These are phyloP conservation scores for Epizoanthus illoricatus DNA, from an alignment of 92 coral and sea anemone genomes.

Conservation along the genomic window DNA sequence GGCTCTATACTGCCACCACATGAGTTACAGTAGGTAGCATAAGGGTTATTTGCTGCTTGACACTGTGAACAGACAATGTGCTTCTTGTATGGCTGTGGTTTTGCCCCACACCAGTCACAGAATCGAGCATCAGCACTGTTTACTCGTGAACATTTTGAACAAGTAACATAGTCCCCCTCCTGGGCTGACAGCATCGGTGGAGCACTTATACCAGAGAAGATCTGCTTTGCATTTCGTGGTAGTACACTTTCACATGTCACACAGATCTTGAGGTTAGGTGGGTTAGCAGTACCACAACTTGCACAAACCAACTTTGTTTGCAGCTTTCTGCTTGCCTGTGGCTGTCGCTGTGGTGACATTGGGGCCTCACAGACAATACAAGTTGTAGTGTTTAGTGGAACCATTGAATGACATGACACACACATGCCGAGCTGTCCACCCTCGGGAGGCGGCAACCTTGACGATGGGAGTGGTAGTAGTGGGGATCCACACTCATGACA, in stretches of 20 bases:
- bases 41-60: constrained; percentile 80
- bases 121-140: constrained; percentile 95
- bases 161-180: constrained; percentile 77
- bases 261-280: constrained; percentile 83
- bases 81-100: constrained; percentile 70
- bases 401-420: constrained; percentile 93
- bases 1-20: constrained; percentile 93
- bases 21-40: constrained; percentile 81
- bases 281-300: constrained; percentile 92
- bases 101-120: constrained; percentile 99
- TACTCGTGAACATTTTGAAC: constrained; percentile 92
- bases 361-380: constrained; percentile 95
- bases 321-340: constrained; percentile 82
- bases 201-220: constrained; percentile 76
- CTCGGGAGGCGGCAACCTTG: constrained; percentile 93
- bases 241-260: constrained; percentile 88
- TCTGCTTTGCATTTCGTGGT: constrained; percentile 87
- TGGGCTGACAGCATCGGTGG: constrained; percentile 91
- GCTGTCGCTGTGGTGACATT: constrained; percentile 91
- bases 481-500: constrained; percentile 97
- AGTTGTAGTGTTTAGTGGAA: constrained; percentile 86
- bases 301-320: constrained; percentile 83
- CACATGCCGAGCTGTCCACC: constrained; percentile 95
- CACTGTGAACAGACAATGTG: constrained; percentile 82
- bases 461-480: constrained; percentile 78